These are phyloP conservation scores for Furcula furcula DNA, from an alignment of 2,888 invertebrate genomes.

Conservation along the genomic window DNA sequence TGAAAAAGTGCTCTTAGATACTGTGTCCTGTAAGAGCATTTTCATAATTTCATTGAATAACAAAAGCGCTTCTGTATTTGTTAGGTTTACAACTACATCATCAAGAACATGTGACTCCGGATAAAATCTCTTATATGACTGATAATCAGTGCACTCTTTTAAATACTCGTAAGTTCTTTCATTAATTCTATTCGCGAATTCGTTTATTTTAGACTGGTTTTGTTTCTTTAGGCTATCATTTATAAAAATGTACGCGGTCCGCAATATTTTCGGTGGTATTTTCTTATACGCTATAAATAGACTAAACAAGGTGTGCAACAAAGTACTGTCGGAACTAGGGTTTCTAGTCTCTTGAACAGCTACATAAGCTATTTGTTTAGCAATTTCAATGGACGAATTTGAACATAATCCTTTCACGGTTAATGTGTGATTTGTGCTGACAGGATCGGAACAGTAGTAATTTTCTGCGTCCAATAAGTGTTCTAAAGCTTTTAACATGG, in stretches of 20 bases:
- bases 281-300: conserved; percentile 54
- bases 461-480: conserved; percentile 34
- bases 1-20: conserved; percentile 47
- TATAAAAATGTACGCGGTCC: conserved; percentile 37
- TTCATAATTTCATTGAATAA: conserved; percentile 66
- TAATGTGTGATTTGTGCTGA: conserved; percentile 49
- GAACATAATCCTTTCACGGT: conserved; percentile 71
- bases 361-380: conserved; percentile 79
- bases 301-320: conserved; percentile 36
- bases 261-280: conserved; percentile 38
- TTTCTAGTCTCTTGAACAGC: conserved; percentile 42
- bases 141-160: conserved; percentile 17
- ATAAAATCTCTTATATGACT: conserved; percentile 49
- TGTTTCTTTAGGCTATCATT: conserved; percentile 26
- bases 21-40: conserved; percentile 22
- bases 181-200: conserved; percentile 35
- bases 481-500: conserved; percentile 59
- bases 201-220: conserved; percentile 12
- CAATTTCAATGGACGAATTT: conserved; percentile 72
- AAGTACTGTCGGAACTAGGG: conserved; percentile 9
- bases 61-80: conserved; percentile 66
- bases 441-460: conserved; percentile 8
- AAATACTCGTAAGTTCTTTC: conserved; percentile 34
- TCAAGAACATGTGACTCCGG: conserved; percentile 43
- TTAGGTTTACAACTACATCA: conserved; percentile 25